Evolutionary conservation across 2,888 invertebrate genomes (phyloP).

Genomic region (Cabera pusaria): DNA sequence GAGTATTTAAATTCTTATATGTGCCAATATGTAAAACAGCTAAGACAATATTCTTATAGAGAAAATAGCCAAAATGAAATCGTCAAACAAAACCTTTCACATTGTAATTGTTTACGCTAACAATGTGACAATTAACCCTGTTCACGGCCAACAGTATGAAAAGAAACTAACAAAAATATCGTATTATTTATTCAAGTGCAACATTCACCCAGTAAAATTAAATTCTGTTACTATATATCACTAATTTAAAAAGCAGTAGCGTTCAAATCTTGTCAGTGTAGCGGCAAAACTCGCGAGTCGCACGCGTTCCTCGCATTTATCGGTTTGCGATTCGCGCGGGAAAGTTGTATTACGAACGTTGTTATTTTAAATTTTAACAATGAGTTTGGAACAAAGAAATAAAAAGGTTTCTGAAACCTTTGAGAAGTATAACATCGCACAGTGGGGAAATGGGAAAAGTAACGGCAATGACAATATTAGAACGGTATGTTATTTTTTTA

Average conservation of each 20-base stretch:
- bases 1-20: too few relatives aligned
- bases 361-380: conserved; percentile 40
- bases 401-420: conserved; percentile 72
- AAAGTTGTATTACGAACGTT: conserved; percentile 45
- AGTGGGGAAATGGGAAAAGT: conserved; percentile 62
- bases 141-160: conserved; percentile 37
- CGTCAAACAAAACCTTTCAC: conserved; percentile 9
- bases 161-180: conserved; percentile 11
- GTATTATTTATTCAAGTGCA: conserved; percentile 46
- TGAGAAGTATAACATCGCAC: conserved; percentile 70
- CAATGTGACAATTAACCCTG: conserved; percentile 39
- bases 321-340: conserved; percentile 53
- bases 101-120: conserved; percentile 10
- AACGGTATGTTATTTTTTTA: conserved; percentile 54
- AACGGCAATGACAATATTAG: conserved; percentile 28
- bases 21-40: too few relatives aligned
- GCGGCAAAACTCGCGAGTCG: conserved; percentile 51
- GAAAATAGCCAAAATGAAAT: too few relatives aligned
- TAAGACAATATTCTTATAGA: too few relatives aligned
- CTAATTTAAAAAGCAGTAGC: conserved; percentile 52
- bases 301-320: conserved; percentile 48
- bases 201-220: conserved; percentile 35
- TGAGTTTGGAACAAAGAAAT: conserved; percentile 74
- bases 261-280: conserved; percentile 53
- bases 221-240: conserved; percentile 41